phyloP scores from a whole-genome alignment of 2,888 invertebrate genomes.

The Atherix ibis region DNA sequence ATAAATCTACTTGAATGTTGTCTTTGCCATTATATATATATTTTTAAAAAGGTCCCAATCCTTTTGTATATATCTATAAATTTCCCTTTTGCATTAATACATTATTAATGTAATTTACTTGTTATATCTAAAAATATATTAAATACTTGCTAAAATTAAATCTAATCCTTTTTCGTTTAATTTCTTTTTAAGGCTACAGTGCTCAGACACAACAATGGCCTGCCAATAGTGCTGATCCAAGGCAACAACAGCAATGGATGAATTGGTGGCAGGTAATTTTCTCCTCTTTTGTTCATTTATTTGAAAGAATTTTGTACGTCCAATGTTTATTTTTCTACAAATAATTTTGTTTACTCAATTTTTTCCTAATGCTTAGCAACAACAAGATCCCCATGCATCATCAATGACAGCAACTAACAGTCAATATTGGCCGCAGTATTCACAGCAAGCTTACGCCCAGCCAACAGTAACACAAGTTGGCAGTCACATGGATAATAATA shows the following conservation, averaged over 20 bases:
- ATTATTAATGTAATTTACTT: too few relatives aligned
- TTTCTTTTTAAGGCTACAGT: background rate
- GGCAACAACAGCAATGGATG: conserved; percentile 31
- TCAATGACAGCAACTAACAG: conserved; percentile 2
- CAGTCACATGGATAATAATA: conserved; percentile 1
- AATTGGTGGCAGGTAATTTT: conserved; percentile 30
- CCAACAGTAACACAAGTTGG: background rate
- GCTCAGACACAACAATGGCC: conserved; percentile 20
- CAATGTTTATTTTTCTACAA: too few relatives aligned
- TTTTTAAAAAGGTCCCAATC: too few relatives aligned
- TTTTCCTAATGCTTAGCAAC: background rate
- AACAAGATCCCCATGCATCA: conserved; percentile 4
- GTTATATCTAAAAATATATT: too few relatives aligned
- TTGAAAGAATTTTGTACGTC: background rate
- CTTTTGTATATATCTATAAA: too few relatives aligned
- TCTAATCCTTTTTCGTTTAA: background rate
- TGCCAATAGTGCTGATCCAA: conserved; percentile 21
- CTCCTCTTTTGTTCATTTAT: background rate
- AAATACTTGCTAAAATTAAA: too few relatives aligned
- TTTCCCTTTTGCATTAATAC: too few relatives aligned
- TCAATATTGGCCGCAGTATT: conserved; percentile 12
- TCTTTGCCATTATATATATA: too few relatives aligned
- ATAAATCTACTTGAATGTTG: too few relatives aligned
- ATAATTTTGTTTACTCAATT: too few relatives aligned
- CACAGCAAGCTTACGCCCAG: conserved; percentile 8